These are phyloP conservation scores for Loxodonta africana DNA, from an alignment of 2,113 vertebrate genomes.

Conservation along the genomic window DNA sequence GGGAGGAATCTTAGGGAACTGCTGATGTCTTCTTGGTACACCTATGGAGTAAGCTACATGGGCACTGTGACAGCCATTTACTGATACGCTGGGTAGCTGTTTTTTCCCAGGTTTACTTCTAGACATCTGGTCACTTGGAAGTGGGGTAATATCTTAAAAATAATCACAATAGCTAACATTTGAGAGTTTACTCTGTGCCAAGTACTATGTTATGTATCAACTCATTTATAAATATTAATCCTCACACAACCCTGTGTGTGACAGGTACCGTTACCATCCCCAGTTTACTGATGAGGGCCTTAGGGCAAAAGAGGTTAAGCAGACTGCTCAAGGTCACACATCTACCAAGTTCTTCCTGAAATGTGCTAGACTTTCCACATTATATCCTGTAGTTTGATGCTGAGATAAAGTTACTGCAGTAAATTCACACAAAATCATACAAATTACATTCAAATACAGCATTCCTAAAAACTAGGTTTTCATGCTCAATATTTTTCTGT, in stretches of 20 bases:
- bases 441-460: constrained; percentile 40
- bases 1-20: not conserved
- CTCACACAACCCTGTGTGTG: not conserved
- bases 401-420: not conserved
- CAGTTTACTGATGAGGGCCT: not conserved
- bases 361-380: constrained; percentile 20
- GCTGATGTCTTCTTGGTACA: not conserved
- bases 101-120: constrained; percentile 45
- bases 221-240: not conserved
- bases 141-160: constrained; percentile 8
- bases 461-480: constrained; percentile 37
- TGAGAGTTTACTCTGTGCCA: not conserved
- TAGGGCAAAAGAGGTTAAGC: constrained; percentile 51
- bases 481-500: constrained; percentile 14
- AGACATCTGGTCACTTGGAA: constrained; percentile 17
- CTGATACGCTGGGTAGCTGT: not conserved
- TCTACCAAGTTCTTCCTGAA: constrained; percentile 13
- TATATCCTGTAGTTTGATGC: not conserved
- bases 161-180: constrained; percentile 24
- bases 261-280: not conserved
- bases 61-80: not conserved
- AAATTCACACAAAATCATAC: constrained; percentile 57
- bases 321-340: not conserved
- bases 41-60: not conserved
- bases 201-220: not conserved